Evolutionary conservation across 2,797 vertebrate species (phyloP), one percentile per base, ranked within the genome.

Genomic region (Coendou prehensilis): DNA sequence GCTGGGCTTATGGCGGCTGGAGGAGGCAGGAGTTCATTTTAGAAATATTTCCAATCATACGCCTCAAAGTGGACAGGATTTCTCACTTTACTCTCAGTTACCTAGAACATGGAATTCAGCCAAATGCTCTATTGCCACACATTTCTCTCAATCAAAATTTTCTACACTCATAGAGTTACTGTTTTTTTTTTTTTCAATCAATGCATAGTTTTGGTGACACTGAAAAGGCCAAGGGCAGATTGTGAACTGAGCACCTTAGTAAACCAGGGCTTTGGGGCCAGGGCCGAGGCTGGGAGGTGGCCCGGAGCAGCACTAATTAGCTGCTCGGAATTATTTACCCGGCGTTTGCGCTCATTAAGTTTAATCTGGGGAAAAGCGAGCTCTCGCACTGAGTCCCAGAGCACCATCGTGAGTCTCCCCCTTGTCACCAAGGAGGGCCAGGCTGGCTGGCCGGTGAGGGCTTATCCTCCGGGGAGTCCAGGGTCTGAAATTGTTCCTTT

Each of bases 21-120:
- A 78, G 80, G 41, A 81, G 7, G 61, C 13, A 37, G 0, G 9
- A 28, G 52, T 41, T 91, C 45, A 26, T 75, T 79, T 84, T 56
- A 83, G 56, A 97, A 89, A 89, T 73, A 59, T 61, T 95, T 94
- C 93, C 86, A 80, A 17, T 93, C 67, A 61, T 37, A 57, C 59
- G 26, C 33, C 75, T 54, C 0, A 1, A 73, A 86, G 17, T 6
- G 2, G 26, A 59, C 82, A 87, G 79, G 18, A 59, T 96, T 52
- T 95, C 61, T 76, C 83, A 85, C 1, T 73, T 69, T 82, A 52
- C 50, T 64, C 26, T 88, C 61, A 92, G 71, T 87, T 67, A 86
- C 45, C 41, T 83, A 91, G 45, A 83, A 91, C 57, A 83, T 57
- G 18, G 15, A 84, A 80, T 87, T 84, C 50, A 95, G 94, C 57